Conservation (phyloP, 1,140 invertebrate genomes). For the Chlorops oryzae region DNA sequence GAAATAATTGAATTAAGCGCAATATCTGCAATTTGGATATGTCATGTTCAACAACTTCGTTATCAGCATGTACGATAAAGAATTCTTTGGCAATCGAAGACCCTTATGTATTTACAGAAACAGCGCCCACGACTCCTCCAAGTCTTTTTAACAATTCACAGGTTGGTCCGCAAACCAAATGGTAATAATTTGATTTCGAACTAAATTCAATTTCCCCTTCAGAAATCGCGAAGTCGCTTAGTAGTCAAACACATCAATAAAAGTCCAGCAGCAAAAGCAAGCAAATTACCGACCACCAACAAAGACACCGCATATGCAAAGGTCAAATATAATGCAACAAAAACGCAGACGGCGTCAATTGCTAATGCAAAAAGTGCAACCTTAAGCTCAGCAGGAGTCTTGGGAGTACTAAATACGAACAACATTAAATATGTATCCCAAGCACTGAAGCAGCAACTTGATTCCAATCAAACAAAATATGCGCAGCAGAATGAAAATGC, state of each 20-base stretch:
- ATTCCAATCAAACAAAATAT: conserved; percentile 16
- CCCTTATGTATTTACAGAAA: conserved; percentile 48
- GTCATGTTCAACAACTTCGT: too few species aligned
- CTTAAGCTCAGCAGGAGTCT: conserved; percentile 14
- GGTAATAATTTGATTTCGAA: background rate
- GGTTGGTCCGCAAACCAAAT: conserved; percentile 31
- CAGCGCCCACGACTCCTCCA: conserved; percentile 41
- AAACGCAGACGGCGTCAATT: conserved; percentile 36
- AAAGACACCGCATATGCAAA: conserved; percentile 15
- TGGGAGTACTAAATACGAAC: too few species aligned
- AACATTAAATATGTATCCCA: conserved; percentile 44
- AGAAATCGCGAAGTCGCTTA: conserved; percentile 43
- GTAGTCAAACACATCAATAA: conserved; percentile 17
- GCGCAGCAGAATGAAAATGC: conserved; percentile 24
- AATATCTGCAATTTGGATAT: too few species aligned
- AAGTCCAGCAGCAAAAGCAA: conserved; percentile 16
- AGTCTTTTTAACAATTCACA: conserved; percentile 47
- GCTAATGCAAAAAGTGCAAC: conserved; percentile 10
- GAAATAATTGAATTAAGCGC: too few species aligned
- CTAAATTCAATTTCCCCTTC: conserved; percentile 9
- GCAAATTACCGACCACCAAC: conserved; percentile 14
- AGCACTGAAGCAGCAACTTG: conserved; percentile 31
- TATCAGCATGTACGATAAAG: conserved; percentile 9
- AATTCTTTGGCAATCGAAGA: conserved; percentile 32
- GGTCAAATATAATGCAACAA: conserved; percentile 24